Percentiles rank a stretch among this genome's conserved stretches.
phyloP scores from a whole-genome alignment of 2,797 vertebrate species.

The Diglossa cyanea region DNA sequence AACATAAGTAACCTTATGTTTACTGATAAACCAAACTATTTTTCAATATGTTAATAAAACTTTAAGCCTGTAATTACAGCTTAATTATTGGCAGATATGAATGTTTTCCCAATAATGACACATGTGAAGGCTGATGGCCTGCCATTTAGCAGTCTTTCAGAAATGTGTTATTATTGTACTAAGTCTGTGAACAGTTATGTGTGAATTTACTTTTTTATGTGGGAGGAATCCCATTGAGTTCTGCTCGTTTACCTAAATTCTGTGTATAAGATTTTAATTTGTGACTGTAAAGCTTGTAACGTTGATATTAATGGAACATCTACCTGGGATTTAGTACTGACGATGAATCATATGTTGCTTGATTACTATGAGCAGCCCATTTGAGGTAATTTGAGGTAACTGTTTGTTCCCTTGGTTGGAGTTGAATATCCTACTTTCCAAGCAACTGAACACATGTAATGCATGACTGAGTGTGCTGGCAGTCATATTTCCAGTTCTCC shows the following conservation, averaged over 20 bases:
- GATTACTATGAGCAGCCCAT: not conserved
- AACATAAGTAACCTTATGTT: not conserved
- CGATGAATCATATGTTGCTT: not conserved
- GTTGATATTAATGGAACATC: not conserved
- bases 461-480: not conserved
- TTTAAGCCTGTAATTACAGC: not conserved
- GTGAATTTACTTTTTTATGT: not conserved
- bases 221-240: slow-evolving; percentile 7
- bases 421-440: not conserved
- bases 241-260: not conserved
- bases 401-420: not conserved
- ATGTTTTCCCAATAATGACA: not conserved
- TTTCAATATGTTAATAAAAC: not conserved
- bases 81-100: slow-evolving; percentile 16
- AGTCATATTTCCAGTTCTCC: not conserved
- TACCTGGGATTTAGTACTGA: not conserved
- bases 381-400: not conserved
- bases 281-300: not conserved
- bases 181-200: not conserved
- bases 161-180: not conserved
- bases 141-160: not conserved
- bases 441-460: not conserved
- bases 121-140: not conserved
- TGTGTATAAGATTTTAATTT: not conserved
- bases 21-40: not conserved